Base-by-base conservation (phyloP, 2,888 invertebrate species). In the Drosophila multiciliata region DNA sequence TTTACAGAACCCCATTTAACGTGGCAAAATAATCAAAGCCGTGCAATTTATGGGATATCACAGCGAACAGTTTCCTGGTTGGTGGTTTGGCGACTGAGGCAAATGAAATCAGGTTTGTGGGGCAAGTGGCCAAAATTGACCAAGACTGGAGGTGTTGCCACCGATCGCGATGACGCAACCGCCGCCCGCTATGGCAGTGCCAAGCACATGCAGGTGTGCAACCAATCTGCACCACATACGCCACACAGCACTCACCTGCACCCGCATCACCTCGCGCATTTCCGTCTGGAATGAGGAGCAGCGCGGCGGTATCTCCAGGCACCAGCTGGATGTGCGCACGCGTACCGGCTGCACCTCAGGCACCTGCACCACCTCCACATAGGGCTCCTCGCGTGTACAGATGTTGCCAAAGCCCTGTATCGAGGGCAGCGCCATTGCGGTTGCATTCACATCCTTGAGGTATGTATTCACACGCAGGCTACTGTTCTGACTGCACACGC, bases 301-400 rank as follows among this genome's bases (percentile, higher is more conserved):
- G 74, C 97, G 94, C n/a, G 97, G 97, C 8, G 97, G 97, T 88
- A 97, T 94, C 73, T 95, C 95, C 88, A 96, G 93, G 89, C 97
- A 97, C 97, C 97, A 97, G 82, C 95, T 95, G 91, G 96, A 96
- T 2, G 95, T 95, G 73, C 96, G 94, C 57, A 96, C 95, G 5
- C 94, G 93, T 92, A 96, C 95, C 58, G 96, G 95, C 68, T 96
- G 95, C 81, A 90, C 83, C 49, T 90, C 83, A 23, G 93, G 93
- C 60, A 88, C 83, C 69, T 89, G 88, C 55, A 90, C 45, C 32
- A 91, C 82, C 75, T 93, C 95, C 71, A 95, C 95, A 93, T 96
- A 96, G 80, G 89, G 90, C 67, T 93, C 93, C 72, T 93, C 92
- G 38, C 92, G 91, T 12, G 90, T 92, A 59, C 93, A 93, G 23